Evolutionary conservation across 2,888 invertebrate species (phyloP), one percentile per base, ranked within the genome.

Genomic region (Coelinius sp.): DNA sequence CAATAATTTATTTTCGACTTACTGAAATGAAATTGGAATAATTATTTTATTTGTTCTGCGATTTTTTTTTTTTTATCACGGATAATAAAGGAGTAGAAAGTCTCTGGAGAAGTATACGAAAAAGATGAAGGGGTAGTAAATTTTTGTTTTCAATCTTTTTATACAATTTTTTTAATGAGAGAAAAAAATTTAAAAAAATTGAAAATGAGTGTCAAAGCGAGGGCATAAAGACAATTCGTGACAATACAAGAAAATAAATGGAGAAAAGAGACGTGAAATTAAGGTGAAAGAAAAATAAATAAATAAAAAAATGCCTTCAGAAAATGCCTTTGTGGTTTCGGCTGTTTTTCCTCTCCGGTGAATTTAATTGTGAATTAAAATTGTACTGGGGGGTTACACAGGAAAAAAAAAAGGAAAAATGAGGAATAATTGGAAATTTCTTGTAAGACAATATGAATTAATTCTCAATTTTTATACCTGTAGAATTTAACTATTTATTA

Each of bases 381-480:
- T 17, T 17, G n/a, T n/a, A 27, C 35, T 8, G 20, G 31, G 10
- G 31, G 8, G 59, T 31, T 7, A 10, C 31, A 59, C 35, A 31
- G 20, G 7, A 31, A 59, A 20, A 27, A 56, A n/a, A 25, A 22
- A 52, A 24, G 49, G 22, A 52, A 24, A 14, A 27, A n/a, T 14
- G n/a, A 56, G 10, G 8, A 27, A 56, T 27, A 24, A 31, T 59
- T 59, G 31, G 35, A 17, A 35, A 59, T 35, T 20, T 20, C 35
- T 59, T 59, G 59, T 59, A 35, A 59, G 59, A 59, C 59, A 59
- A 59, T 59, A 59, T 59, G 17, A 59, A 31, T 59, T 59, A 20
- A 59, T 59, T 35, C 35, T 31, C 59, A 17, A 59, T 59, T 59
- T 59, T 59, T 59, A 59, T 59, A 59, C 59, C 31, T 20, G 31